Evolutionary conservation across 2,797 vertebrate species (phyloP), one percentile per base, ranked within the genome.

Genomic region (Betta splendens): DNA sequence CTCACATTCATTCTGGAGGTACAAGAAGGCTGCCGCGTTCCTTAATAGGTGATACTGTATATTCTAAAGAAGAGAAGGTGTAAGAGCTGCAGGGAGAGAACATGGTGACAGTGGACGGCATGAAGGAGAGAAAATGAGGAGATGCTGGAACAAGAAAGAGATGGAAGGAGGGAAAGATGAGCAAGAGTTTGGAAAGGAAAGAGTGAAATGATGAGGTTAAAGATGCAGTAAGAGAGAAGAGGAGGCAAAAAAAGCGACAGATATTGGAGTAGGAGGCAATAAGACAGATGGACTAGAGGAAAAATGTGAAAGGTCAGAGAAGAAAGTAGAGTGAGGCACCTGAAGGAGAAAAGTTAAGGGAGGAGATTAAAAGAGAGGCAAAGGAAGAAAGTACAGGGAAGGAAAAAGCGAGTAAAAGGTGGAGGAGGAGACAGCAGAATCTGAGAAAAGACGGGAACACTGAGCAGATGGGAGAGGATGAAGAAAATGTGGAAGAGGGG

Each of bases 1-100:
- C 56, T 60, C 58, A n/a, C 44, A 23, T 45, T 55, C 20, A 33
- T 16, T 40, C 38, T 18, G 16, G 21, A 69, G 49, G 48, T 36
- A 72, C 28, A 21, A 44, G 25, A 66, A 45, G 59, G 60, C 46
- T 49, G 64, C 39, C 57, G 51, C 67, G 53, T 58, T 46, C 49
- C 55, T 61, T 53, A 66, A 48, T 31, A 44, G 59, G 37, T 55
- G 25, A 45, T 53, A 43, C n/a, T 55, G 11, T 64, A 39, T 44
- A 48, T 55, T 55, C 21, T 57, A 38, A 51, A 46, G 36, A 36
- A 22, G 40, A 18, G 16, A 35, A 6, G 39, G 31, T 16, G 35
- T 8, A 45, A 10, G 54, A 23, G 18, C 25, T n/a, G 10, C 15
- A 21, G 42, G 53, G 44, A 4, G 28, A 22, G 8, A 1, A n/a